These are phyloP conservation scores for Sylvia borin DNA, from an alignment of 2,797 vertebrate genomes.

Conservation along the genomic window DNA sequence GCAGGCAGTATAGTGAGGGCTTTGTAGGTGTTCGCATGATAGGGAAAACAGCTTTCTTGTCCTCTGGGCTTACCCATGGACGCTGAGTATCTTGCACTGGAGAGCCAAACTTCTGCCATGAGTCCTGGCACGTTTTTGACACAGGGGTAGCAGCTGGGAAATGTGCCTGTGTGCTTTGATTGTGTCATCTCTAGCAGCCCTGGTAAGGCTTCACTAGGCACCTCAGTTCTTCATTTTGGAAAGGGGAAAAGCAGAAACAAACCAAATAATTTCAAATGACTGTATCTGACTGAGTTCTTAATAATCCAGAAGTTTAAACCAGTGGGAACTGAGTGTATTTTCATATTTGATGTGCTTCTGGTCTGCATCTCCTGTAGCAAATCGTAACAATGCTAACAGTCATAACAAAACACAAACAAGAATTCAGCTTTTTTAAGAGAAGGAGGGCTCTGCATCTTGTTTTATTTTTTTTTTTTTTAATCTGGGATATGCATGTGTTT, in stretches of 20 bases:
- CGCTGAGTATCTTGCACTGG: not conserved
- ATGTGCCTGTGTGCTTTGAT: not conserved
- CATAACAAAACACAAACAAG: not conserved
- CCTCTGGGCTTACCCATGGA: not conserved
- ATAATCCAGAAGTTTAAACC: not conserved
- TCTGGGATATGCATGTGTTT: not conserved
- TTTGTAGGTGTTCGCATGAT: not conserved
- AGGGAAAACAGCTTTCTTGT: not conserved
- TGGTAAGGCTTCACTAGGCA: not conserved
- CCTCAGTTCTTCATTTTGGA: not conserved
- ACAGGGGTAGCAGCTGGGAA: not conserved
- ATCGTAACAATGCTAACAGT: not conserved
- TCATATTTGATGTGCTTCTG: not conserved
- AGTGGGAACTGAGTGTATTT: not conserved
- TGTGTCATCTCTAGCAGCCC: not conserved
- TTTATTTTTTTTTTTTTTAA: not conserved
- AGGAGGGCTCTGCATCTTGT: not conserved
- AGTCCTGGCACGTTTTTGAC: not conserved
- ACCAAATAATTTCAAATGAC: not conserved
- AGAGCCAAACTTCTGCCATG: not conserved
- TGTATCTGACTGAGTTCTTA: not conserved
- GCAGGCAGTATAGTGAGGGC: not conserved
- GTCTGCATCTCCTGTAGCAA: not conserved
- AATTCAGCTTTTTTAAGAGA: not conserved
- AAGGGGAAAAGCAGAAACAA: not conserved